phyloP scores from a whole-genome alignment of 2,797 vertebrate species.

The Australoheros facetus region DNA sequence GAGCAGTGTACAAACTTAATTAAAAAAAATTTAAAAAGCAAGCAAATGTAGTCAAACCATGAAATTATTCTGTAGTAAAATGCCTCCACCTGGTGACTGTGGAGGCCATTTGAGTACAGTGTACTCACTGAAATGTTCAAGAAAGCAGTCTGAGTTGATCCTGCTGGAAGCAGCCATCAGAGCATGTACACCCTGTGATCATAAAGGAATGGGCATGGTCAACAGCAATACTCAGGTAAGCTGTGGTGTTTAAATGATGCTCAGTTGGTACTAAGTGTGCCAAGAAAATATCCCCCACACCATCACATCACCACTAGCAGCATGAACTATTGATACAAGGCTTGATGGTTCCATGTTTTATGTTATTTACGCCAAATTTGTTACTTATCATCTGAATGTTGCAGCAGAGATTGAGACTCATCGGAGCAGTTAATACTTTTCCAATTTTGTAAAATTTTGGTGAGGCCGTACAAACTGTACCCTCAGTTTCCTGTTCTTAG shows the following conservation, averaged over 20 bases:
- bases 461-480: no score
- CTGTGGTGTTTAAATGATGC: neutral
- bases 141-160: neutral
- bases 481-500: neutral
- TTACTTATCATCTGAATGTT: neutral
- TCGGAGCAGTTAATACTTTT: neutral
- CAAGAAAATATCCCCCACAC: no score
- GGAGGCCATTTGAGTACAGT: neutral
- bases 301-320: neutral
- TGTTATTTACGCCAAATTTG: neutral
- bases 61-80: neutral
- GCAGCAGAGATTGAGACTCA: neutral
- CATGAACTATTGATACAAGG: neutral
- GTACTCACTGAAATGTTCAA: neutral
- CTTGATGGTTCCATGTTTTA: neutral
- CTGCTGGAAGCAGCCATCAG: neutral
- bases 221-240: neutral
- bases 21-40: neutral
- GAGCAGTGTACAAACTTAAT: neutral
- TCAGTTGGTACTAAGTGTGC: no score
- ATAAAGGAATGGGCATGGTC: neutral
- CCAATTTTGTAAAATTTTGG: no score
- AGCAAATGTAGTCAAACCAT: neutral
- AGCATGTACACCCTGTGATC: neutral
- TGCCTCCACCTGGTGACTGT: neutral